A percentile compares a stretch with the other conserved stretches of the same genome.
Conservation (phyloP, 2,888 invertebrate genomes). For the Philopedon plagiatum region DNA sequence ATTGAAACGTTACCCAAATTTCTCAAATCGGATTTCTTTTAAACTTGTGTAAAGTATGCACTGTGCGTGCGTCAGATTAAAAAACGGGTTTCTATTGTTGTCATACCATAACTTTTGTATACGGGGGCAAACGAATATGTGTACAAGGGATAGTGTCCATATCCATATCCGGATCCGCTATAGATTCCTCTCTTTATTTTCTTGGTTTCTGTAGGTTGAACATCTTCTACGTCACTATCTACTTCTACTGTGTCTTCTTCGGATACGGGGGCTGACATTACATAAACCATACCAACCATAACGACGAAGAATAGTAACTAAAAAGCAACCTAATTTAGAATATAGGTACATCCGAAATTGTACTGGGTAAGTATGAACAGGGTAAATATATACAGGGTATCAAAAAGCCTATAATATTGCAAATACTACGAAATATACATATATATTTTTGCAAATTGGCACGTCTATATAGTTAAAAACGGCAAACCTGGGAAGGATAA, state of each 20-base stretch:
- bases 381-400: too few relatives aligned
- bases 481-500: too few relatives aligned
- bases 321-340: neutral
- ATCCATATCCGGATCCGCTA: slow-evolving; percentile 31
- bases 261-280: slow-evolving; percentile 16
- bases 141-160: slow-evolving; percentile 22
- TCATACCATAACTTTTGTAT: slow-evolving; percentile 23
- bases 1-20: too few relatives aligned
- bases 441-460: too few relatives aligned
- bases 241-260: neutral
- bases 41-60: too few relatives aligned
- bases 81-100: neutral
- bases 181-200: slow-evolving; percentile 28
- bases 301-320: slow-evolving; percentile 3
- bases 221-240: slow-evolving; percentile 15
- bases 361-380: too few relatives aligned
- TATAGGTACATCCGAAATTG: too few relatives aligned
- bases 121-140: slow-evolving; percentile 15
- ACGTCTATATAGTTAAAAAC: too few relatives aligned
- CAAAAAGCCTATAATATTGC: too few relatives aligned
- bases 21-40: too few relatives aligned
- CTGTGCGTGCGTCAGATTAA: too few relatives aligned
- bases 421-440: too few relatives aligned
- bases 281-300: slow-evolving; percentile 21
- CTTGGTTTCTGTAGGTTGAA: slow-evolving; percentile 5